Evolutionary conservation across 2,888 invertebrate genomes (phyloP).

Genomic region (Aromia moschata): DNA sequence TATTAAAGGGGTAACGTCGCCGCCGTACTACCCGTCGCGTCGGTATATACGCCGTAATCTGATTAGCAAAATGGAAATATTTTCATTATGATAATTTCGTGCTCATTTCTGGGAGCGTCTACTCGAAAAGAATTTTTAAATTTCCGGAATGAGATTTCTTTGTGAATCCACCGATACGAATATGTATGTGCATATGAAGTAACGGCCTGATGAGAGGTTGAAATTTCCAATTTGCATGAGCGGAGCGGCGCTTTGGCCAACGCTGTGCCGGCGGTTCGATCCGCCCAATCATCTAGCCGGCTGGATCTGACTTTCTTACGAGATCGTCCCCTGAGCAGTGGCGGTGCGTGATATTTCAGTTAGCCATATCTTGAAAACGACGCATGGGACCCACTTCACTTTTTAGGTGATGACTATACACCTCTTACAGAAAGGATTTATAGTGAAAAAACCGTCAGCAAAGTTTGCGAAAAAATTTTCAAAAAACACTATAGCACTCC

Average conservation of each 20-base stretch:
- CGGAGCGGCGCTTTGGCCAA: conserved; percentile 38
- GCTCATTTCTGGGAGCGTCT: conserved; percentile 2
- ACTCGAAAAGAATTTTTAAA: conserved; percentile 34
- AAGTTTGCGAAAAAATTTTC: too few relatives aligned
- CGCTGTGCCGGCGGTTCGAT: conserved; percentile 36
- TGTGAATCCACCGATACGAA: conserved; percentile 44
- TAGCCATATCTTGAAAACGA: too few relatives aligned
- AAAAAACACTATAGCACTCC: too few relatives aligned
- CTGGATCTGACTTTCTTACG: conserved; percentile 33
- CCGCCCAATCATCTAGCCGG: conserved; percentile 35
- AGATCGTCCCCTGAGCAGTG: too few relatives aligned
- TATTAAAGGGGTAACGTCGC: background rate
- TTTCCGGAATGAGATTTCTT: conserved; percentile 42
- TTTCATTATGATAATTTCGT: conserved; percentile 3
- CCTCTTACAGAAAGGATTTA: too few relatives aligned
- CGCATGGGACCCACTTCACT: too few relatives aligned
- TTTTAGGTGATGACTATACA: too few relatives aligned
- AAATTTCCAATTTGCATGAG: conserved; percentile 47
- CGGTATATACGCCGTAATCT: background rate
- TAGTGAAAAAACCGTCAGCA: too few relatives aligned
- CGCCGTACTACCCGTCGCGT: background rate
- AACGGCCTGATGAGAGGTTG: conserved; percentile 46
- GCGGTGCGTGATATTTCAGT: too few relatives aligned
- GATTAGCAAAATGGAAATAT: conserved; percentile 1
- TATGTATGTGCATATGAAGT: conserved; percentile 50